phyloP scores from a whole-genome alignment of 2,888 invertebrate species.

The Diaphora mendica region DNA sequence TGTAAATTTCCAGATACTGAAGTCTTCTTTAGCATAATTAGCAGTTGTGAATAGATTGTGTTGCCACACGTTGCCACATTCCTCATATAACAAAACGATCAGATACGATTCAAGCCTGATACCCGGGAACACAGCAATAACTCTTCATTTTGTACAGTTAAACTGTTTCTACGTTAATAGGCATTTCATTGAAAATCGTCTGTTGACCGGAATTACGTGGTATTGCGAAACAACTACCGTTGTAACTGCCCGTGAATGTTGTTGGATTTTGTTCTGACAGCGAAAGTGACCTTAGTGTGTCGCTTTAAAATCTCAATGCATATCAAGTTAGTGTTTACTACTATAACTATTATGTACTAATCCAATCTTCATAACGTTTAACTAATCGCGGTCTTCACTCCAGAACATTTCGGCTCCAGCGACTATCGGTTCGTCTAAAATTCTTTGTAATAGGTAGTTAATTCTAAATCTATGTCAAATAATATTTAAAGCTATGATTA shows the following conservation, averaged over 20 bases:
- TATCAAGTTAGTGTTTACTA: neutral
- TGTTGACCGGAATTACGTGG: slow-evolving; percentile 51
- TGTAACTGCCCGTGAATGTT: slow-evolving; percentile 9
- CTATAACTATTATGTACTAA: neutral
- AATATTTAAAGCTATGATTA: neutral
- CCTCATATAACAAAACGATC: slow-evolving; percentile 36
- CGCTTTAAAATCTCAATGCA: neutral
- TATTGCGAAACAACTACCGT: slow-evolving; percentile 35
- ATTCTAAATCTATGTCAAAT: neutral
- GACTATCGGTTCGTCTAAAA: neutral
- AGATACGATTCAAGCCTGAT: slow-evolving; percentile 40
- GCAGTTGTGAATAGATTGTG: slow-evolving; percentile 16
- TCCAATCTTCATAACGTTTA: neutral
- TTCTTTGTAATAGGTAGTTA: neutral
- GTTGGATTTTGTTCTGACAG: slow-evolving; percentile 8
- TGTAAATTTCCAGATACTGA: slow-evolving; percentile 8
- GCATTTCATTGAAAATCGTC: slow-evolving; percentile 45
- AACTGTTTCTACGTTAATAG: slow-evolving; percentile 55
- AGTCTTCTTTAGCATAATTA: slow-evolving; percentile 19
- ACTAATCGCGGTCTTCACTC: too few relatives aligned
- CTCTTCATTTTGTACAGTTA: slow-evolving; percentile 33
- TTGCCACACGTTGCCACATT: slow-evolving; percentile 36
- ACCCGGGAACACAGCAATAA: slow-evolving; percentile 43
- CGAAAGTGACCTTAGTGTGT: slow-evolving; percentile 9
- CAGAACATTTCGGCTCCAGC: too few relatives aligned